phyloP scores from a whole-genome alignment of 2,888 invertebrate species.

The Brachypterus glaber region DNA sequence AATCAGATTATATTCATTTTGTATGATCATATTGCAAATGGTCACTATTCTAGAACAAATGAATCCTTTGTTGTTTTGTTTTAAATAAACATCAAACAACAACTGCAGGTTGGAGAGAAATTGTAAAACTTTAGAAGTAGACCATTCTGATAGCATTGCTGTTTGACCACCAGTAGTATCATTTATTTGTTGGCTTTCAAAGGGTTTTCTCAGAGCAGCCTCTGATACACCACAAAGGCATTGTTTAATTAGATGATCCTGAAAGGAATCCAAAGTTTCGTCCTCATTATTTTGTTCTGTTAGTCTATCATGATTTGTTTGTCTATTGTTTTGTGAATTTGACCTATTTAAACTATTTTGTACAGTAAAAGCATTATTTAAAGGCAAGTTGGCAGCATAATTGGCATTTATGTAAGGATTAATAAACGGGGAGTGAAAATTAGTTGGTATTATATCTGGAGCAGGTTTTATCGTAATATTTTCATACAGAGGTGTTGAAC shows the following conservation, averaged over 20 bases:
- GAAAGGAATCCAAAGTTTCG: constrained; percentile 44
- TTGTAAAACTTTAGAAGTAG: constrained; percentile 58
- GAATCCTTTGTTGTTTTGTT: constrained; percentile 71
- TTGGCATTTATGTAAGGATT: not conserved
- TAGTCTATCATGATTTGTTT: constrained; percentile 6
- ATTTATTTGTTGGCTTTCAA: constrained; percentile 51
- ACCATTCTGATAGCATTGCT: constrained; percentile 52
- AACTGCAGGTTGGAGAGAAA: constrained; percentile 77
- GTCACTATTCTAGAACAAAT: constrained; percentile 74
- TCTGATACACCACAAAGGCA: constrained; percentile 72
- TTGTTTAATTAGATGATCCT: constrained; percentile 60
- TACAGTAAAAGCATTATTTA: no score
- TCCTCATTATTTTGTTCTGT: constrained; percentile 9
- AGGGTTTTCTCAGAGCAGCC: constrained; percentile 58
- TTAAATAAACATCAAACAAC: constrained; percentile 73
- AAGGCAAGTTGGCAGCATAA: no score
- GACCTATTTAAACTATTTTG: not conserved
- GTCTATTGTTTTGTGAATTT: constrained; percentile 3
- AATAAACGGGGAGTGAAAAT: not conserved
- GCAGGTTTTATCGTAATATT: constrained; percentile 28
- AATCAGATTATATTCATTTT: constrained; percentile 74
- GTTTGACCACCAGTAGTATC: constrained; percentile 44
- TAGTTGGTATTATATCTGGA: constrained; percentile 24
- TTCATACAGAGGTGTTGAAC: constrained; percentile 12
- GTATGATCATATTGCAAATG: constrained; percentile 68